phyloP scores from a whole-genome alignment of 1,140 invertebrate genomes.

The Spodoptera litura region DNA sequence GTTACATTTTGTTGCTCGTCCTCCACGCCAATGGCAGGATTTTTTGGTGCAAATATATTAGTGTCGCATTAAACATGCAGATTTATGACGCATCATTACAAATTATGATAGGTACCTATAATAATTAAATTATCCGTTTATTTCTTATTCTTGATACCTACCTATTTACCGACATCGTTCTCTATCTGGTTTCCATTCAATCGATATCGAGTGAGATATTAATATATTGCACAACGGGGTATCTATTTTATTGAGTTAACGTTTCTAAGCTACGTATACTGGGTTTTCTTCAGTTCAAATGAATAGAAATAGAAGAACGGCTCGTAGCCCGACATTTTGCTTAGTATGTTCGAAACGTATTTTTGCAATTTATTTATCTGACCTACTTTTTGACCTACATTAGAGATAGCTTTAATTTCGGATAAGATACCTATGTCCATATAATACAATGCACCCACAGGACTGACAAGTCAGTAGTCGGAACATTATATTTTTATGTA shows the following conservation, averaged over 20 bases:
- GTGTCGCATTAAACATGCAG: slow-evolving; percentile 42
- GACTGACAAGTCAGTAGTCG: neutral
- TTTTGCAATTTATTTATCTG: slow-evolving; percentile 49
- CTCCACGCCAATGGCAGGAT: neutral
- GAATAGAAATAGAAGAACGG: neutral
- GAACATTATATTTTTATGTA: too few relatives aligned
- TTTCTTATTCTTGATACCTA: slow-evolving; percentile 27
- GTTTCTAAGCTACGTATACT: neutral
- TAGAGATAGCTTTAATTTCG: slow-evolving; percentile 24
- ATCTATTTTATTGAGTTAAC: slow-evolving; percentile 23
- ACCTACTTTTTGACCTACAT: slow-evolving; percentile 73
- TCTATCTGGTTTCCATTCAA: slow-evolving; percentile 21
- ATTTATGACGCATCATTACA: slow-evolving; percentile 53
- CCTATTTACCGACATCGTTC: slow-evolving; percentile 8
- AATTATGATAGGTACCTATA: slow-evolving; percentile 53
- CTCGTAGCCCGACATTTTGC: neutral
- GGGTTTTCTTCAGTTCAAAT: neutral
- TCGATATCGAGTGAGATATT: slow-evolving; percentile 31
- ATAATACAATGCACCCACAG: neutral
- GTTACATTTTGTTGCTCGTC: neutral
- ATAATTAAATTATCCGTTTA: slow-evolving; percentile 65
- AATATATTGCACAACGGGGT: slow-evolving; percentile 34
- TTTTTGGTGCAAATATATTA: neutral
- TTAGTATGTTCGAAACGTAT: neutral
- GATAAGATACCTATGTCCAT: slow-evolving; percentile 4